Base-by-base conservation (phyloP, 2,888 invertebrate species). In the Ophion obscuratus region DNA sequence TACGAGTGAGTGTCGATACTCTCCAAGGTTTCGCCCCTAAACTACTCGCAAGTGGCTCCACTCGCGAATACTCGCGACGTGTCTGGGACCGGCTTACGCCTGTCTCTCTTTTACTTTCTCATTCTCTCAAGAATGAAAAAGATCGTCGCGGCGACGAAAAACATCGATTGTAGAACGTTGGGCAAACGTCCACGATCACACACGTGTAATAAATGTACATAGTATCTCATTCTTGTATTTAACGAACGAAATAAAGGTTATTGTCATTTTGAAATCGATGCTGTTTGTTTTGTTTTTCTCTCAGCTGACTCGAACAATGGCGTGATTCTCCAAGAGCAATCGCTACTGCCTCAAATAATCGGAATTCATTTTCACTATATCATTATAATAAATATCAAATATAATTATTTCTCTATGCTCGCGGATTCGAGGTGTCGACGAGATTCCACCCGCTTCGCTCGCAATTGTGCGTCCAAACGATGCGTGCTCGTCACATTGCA, bases 141-240 rank as follows among this genome's bases (percentile, higher is more conserved):
- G 70, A 71, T 20, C 70, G 62, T 78, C 57, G 47, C 61, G 57
- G 71, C 61, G 47, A 20, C 57, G 14, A 53, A 57, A 57, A 78
- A 83, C 61, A 79, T 75, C 59, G 40, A 80, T 76, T 36, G 79
- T 62, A 84, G 61, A 76, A 47, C 77, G 79, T 53, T 71, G 67
- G 71, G 64, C 62, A 62, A 67, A 71, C 31, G 64, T 86, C 53
- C 62, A 77, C 73, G 59, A 81, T 75, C 62, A 57, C 79, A 80
- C 66, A 76, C 76, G 81, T 88, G 76, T 84, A 87, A 86, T 79
- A 85, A 89, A 81, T 89, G 88, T 89, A 89, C 87, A 89, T 89
- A 89, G 87, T 81, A 83, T 86, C 81, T 81, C 84, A 84, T 84
- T 88, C 88, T 87, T 89, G 88, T 89, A 89, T 89, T 88, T 81